Evolutionary conservation across 1,140 invertebrate species (phyloP), one percentile per base, ranked within the genome.

Genomic region (Sinella curviseta): DNA sequence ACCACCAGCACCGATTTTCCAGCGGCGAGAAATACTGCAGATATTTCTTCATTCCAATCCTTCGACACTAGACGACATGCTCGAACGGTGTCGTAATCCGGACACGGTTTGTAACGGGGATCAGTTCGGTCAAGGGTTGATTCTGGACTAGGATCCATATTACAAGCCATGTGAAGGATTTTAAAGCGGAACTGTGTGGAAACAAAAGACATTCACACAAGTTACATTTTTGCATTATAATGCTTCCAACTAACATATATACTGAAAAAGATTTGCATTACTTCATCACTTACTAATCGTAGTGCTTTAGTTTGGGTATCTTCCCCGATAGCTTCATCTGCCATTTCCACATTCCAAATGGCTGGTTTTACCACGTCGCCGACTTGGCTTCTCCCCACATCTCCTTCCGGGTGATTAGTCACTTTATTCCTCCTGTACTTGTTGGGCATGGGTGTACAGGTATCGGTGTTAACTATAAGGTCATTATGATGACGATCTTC

Each of bases 171-270:
- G 31, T 70, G 31, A 16, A 70, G 65, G n/a, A 70, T 70, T 33
- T 70, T 70, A n/a, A 70, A 70, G 28, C 26, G 65, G n/a, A 70
- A 70, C 65, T 70, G 24, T 60, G 4, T n/a, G n/a, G n/a, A n/a
- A 12, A 48, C 16, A 65, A 65, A 65, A 17, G 16, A 20, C 39
- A 48, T 48, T 48, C 20, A 48, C 39, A 48, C 8, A 48, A 12
- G 39, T 48, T 48, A n/a, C n/a, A n/a, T n/a, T n/a, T n/a, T n/a
- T n/a, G n/a, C n/a, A n/a, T n/a, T n/a, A n/a, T n/a, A n/a, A n/a
- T n/a, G n/a, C n/a, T n/a, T n/a, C n/a, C n/a, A n/a, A n/a, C n/a
- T n/a, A n/a, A n/a, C n/a, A n/a, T n/a, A n/a, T n/a, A n/a, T n/a
- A n/a, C n/a, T n/a, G n/a, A n/a, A n/a, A n/a, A n/a, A n/a, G n/a